Evolutionary conservation across 1,140 invertebrate genomes (phyloP), one percentile per base, ranked within the genome.

Genomic region (Brachionus paranguensis): DNA sequence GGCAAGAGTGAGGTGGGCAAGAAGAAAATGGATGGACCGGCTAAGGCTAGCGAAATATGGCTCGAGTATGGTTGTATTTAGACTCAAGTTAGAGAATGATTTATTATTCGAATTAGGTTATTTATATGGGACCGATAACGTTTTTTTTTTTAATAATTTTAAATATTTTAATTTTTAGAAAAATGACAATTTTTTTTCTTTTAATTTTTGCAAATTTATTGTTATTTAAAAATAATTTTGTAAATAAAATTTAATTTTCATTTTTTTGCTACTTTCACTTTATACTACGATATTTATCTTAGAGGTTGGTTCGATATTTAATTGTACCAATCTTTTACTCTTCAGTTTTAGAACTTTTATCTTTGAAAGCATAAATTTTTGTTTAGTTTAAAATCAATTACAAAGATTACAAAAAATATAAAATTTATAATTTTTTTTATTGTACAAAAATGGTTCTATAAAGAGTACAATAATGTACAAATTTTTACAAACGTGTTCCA

Each of bases 21-120:
- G 27, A 29, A 45, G 5, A 37, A 81, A 37, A 37, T 37, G 6
- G 41, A 79, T 33, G 43, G 50, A 41, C 55, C 78, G 27, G n/a
- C 53, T 41, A 60, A 60, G 43, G 37, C 68, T 3, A 47, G 43
- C 20, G 78, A 81, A 27, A 64, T 81, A 41, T 81, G 78, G 78
- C 53, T 81, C 2, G 78, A 81, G 17, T 81, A 81, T 55, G 78
- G 78, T 1, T 81, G 78, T 81, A 81, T 81, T 64, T 81, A 64
- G 29, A 7, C 12, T 33, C 17, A 41, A 72, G 41, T 10, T 41
- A 43, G 68, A 72, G 68, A 72, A 72, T 72, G 68, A 72, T 43
- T 43, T 43, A 72, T 43, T 43, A 20, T 72, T 41, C 37, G 41
- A 72, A 72, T 72, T 43, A 33, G 65, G 33, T 72, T 72, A 43